Conservation (phyloP, 1,140 invertebrate species). For the Mylabris phalerata region DNA sequence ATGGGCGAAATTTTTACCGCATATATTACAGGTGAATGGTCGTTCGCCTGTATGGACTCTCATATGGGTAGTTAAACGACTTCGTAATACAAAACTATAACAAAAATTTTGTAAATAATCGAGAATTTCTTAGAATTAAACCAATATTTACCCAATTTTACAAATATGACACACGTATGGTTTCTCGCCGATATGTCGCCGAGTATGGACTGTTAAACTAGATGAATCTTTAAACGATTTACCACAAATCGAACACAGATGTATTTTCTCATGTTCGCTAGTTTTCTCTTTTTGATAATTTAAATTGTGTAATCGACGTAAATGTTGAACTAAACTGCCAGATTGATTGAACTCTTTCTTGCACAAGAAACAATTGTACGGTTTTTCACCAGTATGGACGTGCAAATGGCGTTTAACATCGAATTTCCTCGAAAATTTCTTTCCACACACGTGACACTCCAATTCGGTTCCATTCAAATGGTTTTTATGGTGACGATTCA, state of each 20-base stretch:
- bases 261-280: slow-evolving; percentile 22
- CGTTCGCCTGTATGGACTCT: slow-evolving; percentile 49
- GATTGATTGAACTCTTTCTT: slow-evolving; percentile 47
- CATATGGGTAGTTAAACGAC: slow-evolving; percentile 26
- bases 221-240: slow-evolving; percentile 47
- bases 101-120: slow-evolving; percentile 21
- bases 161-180: slow-evolving; percentile 21
- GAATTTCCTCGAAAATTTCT: slow-evolving; percentile 18
- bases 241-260: slow-evolving; percentile 35
- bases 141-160: slow-evolving; percentile 25
- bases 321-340: slow-evolving; percentile 22
- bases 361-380: slow-evolving; percentile 46
- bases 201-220: slow-evolving; percentile 25
- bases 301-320: slow-evolving; percentile 26
- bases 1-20: slow-evolving; percentile 46
- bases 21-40: slow-evolving; percentile 47
- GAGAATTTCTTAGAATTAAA: neutral
- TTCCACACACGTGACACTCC: slow-evolving; percentile 28
- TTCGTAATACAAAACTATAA: slow-evolving; percentile 28
- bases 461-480: slow-evolving; percentile 16
- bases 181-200: slow-evolving; percentile 26
- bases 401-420: slow-evolving; percentile 22
- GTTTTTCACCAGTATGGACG: slow-evolving; percentile 39
- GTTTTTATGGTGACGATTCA: slow-evolving; percentile 24
- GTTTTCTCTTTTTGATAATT: neutral